These are phyloP conservation scores for Drosophila picticornis DNA, from an alignment of 2,888 invertebrate genomes.

Conservation along the genomic window DNA sequence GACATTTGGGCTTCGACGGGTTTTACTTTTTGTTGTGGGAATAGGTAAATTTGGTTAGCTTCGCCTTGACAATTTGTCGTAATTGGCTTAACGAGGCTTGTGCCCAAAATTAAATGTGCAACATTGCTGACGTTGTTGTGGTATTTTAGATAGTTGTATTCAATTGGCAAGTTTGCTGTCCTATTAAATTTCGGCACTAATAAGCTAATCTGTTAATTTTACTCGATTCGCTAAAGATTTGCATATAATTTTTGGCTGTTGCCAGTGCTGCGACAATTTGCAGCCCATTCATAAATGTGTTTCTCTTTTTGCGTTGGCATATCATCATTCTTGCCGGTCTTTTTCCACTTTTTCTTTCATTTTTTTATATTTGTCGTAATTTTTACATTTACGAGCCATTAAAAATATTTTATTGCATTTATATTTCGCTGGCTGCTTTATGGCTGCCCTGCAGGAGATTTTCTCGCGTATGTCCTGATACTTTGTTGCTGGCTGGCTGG, in stretches of 20 bases:
- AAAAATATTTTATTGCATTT: slow-evolving; percentile 76
- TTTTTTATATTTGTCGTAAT: slow-evolving; percentile 63
- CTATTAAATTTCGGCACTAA: slow-evolving; percentile 45
- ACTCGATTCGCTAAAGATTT: slow-evolving; percentile 36
- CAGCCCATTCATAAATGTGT: slow-evolving; percentile 46
- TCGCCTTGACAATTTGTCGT: slow-evolving; percentile 56
- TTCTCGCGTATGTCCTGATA: slow-evolving; percentile 49
- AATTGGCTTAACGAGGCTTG: slow-evolving; percentile 63
- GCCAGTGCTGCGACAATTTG: slow-evolving; percentile 49
- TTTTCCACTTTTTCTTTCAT: slow-evolving; percentile 3
- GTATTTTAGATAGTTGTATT: slow-evolving; percentile 50
- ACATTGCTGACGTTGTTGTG: slow-evolving; percentile 21
- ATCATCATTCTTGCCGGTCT: background rate
- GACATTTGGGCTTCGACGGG: slow-evolving; percentile 8
- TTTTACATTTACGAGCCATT: slow-evolving; percentile 75
- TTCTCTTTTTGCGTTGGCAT: slow-evolving; percentile 15
- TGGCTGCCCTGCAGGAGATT: slow-evolving; percentile 54
- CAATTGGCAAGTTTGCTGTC: slow-evolving; percentile 57
- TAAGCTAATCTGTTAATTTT: slow-evolving; percentile 63
- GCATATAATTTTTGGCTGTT: slow-evolving; percentile 6
- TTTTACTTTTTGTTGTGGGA: slow-evolving; percentile 4
- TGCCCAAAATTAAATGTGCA: slow-evolving; percentile 35
- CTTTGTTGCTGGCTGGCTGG: slow-evolving; percentile 41
- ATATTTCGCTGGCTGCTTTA: slow-evolving; percentile 73
- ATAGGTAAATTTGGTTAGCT: slow-evolving; percentile 3